Percentiles rank a stretch among this genome's conserved stretches.
Evolutionary conservation across 2,888 invertebrate genomes (phyloP).

Genomic region (Trachelus troglodyta): DNA sequence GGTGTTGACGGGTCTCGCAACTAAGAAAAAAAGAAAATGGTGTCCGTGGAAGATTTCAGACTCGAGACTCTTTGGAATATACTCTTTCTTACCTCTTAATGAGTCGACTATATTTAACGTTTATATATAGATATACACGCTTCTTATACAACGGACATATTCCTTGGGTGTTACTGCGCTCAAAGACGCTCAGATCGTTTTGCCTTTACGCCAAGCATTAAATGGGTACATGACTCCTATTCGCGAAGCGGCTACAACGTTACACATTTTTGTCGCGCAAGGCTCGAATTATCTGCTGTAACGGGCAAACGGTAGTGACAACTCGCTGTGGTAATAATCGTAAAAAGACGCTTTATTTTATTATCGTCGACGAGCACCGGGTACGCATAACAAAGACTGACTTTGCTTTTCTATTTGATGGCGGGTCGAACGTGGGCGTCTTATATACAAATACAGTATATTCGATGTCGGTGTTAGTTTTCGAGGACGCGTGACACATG

Average conservation of each 20-base stretch:
- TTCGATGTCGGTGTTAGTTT: not conserved
- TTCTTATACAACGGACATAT: not conserved
- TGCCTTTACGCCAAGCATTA: not conserved
- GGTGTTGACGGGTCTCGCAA: not conserved
- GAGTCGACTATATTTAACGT: not conserved
- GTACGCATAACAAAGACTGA: conserved; percentile 21
- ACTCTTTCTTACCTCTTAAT: not conserved
- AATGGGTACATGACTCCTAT: not conserved
- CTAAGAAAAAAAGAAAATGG: not conserved
- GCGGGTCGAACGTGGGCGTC: not conserved
- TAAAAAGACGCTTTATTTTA: conserved; percentile 58
- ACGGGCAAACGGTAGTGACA: conserved; percentile 48
- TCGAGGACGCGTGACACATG: not conserved
- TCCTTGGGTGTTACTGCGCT: not conserved
- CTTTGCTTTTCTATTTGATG: not conserved
- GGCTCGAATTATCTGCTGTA: conserved; percentile 13
- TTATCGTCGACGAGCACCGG: conserved; percentile 32
- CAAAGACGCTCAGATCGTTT: not conserved
- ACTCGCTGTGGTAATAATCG: conserved; percentile 58
- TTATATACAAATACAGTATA: not conserved
- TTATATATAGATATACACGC: not conserved
- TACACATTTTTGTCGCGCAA: not conserved
- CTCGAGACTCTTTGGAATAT: not conserved
- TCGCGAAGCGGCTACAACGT: not conserved
- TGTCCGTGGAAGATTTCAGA: not conserved